phyloP scores from a whole-genome alignment of 2,113 vertebrate species.

The Solea senegalensis region DNA sequence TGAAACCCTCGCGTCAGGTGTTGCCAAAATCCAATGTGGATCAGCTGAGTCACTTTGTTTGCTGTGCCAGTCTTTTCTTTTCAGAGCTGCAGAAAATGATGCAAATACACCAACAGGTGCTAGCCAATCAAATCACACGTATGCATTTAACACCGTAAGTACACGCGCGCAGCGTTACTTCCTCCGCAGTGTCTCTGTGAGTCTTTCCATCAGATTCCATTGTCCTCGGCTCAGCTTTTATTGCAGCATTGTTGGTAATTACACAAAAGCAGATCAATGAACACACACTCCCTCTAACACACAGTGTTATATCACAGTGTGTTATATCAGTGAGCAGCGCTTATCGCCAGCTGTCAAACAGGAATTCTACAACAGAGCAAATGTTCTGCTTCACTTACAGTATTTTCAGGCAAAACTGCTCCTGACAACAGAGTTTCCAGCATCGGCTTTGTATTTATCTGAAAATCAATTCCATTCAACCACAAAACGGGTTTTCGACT shows the following conservation, averaged over 20 bases:
- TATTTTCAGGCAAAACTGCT: neutral
- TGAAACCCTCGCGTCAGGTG: too few relatives aligned
- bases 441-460: neutral
- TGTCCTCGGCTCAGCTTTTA: slow-evolving; percentile 7
- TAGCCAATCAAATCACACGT: too few relatives aligned
- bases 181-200: neutral
- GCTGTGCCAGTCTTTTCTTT: too few relatives aligned
- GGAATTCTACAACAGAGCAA: slow-evolving; percentile 34
- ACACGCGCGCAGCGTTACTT: neutral
- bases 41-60: too few relatives aligned
- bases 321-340: slow-evolving; percentile 18
- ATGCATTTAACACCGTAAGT: too few relatives aligned
- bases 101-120: too few relatives aligned
- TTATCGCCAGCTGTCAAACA: slow-evolving; percentile 45
- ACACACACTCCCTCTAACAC: slow-evolving; percentile 37
- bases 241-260: slow-evolving; percentile 30
- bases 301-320: too few relatives aligned
- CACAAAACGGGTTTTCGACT: too few relatives aligned
- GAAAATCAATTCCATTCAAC: too few relatives aligned
- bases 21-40: too few relatives aligned
- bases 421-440: neutral
- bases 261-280: slow-evolving; percentile 43
- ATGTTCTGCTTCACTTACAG: slow-evolving; percentile 21
- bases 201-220: slow-evolving; percentile 15
- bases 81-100: too few relatives aligned